Conservation (phyloP, 2,113 vertebrate genomes). For the Nothoprocta pentlandii region DNA sequence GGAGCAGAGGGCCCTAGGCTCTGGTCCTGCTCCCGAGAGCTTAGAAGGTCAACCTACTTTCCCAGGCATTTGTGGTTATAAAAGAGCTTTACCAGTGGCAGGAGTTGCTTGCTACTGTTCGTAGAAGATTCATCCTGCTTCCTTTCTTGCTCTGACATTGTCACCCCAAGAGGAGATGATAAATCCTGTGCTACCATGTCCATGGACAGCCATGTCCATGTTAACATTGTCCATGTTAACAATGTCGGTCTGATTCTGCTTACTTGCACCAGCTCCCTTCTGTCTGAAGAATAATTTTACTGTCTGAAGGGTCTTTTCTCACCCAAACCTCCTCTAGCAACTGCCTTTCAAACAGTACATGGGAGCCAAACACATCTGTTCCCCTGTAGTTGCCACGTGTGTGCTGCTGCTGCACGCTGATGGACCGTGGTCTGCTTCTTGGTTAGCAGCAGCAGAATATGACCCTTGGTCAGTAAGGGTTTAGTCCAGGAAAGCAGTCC, state of each 20-base stretch:
- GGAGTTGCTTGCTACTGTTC: background rate
- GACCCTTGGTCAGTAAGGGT: background rate
- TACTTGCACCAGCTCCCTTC: background rate
- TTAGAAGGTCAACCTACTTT: background rate
- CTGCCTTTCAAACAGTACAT: background rate
- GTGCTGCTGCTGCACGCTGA: background rate
- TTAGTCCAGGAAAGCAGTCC: background rate
- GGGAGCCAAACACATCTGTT: background rate
- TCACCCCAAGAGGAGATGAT: background rate
- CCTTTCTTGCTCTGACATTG: background rate
- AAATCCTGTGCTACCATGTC: background rate
- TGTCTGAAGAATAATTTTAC: background rate
- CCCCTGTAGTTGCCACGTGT: background rate
- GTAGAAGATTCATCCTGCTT: background rate
- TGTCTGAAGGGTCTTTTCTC: background rate
- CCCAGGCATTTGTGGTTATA: background rate
- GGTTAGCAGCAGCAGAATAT: background rate
- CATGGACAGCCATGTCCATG: background rate
- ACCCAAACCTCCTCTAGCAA: background rate
- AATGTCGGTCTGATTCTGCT: background rate
- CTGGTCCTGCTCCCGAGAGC: background rate
- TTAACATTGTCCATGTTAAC: too few relatives aligned
- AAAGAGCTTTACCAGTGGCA: background rate
- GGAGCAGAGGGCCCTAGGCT: background rate
- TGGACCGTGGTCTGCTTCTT: background rate